These are phyloP conservation scores for Antechinus stuartii DNA, from an alignment of 2,113 vertebrate genomes.

Conservation along the genomic window DNA sequence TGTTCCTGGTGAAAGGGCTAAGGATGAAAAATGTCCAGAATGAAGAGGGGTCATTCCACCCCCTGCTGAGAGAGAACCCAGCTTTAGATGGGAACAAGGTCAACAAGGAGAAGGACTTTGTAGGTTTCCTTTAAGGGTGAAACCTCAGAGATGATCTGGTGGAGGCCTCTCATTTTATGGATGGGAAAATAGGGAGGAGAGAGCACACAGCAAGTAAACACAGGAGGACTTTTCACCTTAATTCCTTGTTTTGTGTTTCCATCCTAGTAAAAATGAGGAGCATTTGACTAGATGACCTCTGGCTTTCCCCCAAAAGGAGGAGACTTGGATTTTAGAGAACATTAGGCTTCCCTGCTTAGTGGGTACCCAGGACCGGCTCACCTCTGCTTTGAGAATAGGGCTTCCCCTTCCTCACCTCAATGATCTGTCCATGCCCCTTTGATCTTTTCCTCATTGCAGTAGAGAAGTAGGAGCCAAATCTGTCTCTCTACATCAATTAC, in stretches of 20 bases:
- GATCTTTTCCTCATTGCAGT: background rate
- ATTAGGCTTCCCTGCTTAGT: background rate
- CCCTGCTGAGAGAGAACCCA: background rate
- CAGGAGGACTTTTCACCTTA: background rate
- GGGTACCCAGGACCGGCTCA: background rate
- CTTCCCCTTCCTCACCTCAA: background rate
- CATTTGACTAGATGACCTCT: background rate
- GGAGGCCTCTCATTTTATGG: background rate
- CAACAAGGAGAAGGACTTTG: background rate
- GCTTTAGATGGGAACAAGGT: background rate
- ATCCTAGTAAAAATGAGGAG: background rate
- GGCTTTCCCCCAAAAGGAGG: background rate
- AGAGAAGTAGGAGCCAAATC: no score
- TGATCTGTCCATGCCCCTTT: background rate
- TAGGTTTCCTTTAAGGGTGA: background rate
- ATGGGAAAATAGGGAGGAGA: background rate
- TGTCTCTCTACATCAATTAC: background rate
- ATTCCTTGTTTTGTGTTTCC: background rate
- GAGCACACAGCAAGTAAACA: background rate
- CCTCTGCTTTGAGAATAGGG: background rate
- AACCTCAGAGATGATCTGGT: background rate
- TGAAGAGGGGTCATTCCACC: background rate
- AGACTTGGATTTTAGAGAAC: background rate
- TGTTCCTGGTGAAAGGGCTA: background rate
- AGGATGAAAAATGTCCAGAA: background rate